Conservation (phyloP, 2,797 vertebrate genomes). For the Trichosurus vulpecula region DNA sequence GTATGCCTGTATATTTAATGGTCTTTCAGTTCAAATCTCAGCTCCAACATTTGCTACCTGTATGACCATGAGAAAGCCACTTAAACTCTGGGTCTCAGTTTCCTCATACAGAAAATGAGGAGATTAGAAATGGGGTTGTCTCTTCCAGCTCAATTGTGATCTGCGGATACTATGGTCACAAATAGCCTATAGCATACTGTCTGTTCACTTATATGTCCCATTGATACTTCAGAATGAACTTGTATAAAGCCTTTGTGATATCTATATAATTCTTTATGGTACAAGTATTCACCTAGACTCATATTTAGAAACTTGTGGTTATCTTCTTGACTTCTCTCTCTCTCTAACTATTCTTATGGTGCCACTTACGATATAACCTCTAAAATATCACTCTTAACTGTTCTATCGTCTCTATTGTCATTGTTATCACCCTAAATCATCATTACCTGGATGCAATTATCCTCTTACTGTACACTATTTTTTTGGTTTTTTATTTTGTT, state of each 20-base stretch:
- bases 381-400: too few species aligned
- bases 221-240: neutral
- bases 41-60: neutral
- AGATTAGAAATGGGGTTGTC: neutral
- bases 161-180: neutral
- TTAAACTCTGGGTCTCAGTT: neutral
- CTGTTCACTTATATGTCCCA: neutral
- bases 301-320: too few species aligned
- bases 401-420: too few species aligned
- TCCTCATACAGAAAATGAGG: neutral
- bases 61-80: neutral
- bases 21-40: neutral
- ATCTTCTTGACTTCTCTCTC: too few species aligned
- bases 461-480: too few species aligned
- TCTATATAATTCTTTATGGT: neutral
- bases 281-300: too few species aligned
- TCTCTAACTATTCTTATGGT: too few species aligned
- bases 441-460: too few species aligned
- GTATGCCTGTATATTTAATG: neutral
- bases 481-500: too few species aligned
- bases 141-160: neutral
- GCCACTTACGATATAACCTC: too few species aligned
- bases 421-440: too few species aligned
- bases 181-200: neutral
- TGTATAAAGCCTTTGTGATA: neutral